Evolutionary conservation across 2,797 vertebrate genomes (phyloP).

Genomic region (Hyperoplus immaculatus): DNA sequence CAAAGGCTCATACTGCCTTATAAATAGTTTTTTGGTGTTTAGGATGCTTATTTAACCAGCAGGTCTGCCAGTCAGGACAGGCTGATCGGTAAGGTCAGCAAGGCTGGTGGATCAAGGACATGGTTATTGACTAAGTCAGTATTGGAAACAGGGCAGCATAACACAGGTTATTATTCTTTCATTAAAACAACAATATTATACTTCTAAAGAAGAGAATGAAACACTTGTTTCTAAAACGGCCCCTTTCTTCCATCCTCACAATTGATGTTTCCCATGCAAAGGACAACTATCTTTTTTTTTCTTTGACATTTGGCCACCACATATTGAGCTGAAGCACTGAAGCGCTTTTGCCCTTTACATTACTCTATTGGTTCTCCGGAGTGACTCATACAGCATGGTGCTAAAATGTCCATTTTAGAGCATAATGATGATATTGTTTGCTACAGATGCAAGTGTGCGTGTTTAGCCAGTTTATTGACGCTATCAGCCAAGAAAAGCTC

Average conservation of each 20-base stretch:
- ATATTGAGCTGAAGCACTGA: constrained; percentile 12
- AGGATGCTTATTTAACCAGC: constrained; percentile 50
- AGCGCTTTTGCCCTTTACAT: constrained; percentile 65
- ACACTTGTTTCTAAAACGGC: constrained; percentile 1
- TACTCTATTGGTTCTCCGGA: constrained; percentile 60
- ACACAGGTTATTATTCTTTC: not conserved
- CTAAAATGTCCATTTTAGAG: constrained; percentile 48
- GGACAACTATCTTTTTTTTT: constrained; percentile 23
- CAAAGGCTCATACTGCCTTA: constrained; percentile 4
- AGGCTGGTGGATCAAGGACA: not conserved
- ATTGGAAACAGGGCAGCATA: not conserved
- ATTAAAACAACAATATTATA: not conserved
- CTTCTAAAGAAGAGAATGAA: too few relatives aligned
- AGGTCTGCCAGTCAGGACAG: constrained; percentile 51
- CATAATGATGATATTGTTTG: constrained; percentile 21
- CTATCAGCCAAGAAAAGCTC: constrained; percentile 37
- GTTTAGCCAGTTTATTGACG: constrained; percentile 49
- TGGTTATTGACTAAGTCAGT: not conserved
- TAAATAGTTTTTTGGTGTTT: constrained; percentile 2
- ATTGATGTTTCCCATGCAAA: constrained; percentile 58
- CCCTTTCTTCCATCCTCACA: constrained; percentile 24
- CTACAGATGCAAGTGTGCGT: constrained; percentile 19
- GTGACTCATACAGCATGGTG: constrained; percentile 54
- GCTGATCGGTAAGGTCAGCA: constrained; percentile 41
- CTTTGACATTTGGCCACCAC: constrained; percentile 57